phyloP scores from a whole-genome alignment of 2,113 vertebrate genomes.

The Aix galericulata region DNA sequence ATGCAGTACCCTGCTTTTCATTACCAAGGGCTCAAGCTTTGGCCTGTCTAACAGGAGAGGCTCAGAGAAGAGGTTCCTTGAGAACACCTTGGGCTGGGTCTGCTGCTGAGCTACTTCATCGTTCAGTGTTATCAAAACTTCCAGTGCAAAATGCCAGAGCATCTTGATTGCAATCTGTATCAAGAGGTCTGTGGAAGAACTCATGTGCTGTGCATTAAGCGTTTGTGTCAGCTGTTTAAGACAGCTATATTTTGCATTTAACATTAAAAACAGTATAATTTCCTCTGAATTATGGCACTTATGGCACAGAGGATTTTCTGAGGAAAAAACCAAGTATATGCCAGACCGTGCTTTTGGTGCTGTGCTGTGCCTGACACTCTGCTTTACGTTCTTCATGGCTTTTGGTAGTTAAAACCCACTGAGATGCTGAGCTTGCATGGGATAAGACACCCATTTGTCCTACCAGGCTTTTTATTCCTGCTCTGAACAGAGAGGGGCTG shows the following conservation, averaged over 20 bases:
- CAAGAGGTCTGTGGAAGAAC: constrained; percentile 2
- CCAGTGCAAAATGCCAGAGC: neutral
- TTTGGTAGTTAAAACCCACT: neutral
- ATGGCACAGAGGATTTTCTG: neutral
- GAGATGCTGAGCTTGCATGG: neutral
- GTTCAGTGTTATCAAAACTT: constrained; percentile 31
- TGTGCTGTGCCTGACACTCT: neutral
- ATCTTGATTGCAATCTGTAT: constrained; percentile 5
- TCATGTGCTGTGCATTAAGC: constrained; percentile 25
- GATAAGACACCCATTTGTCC: neutral
- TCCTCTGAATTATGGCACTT: constrained; percentile 20
- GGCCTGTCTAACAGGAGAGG: neutral
- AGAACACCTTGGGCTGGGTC: neutral
- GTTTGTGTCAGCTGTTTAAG: constrained; percentile 8
- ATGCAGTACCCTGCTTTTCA: neutral
- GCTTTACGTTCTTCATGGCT: neutral
- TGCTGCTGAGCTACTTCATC: constrained; percentile 18
- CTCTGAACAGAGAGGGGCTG: neutral
- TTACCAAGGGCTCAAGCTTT: neutral
- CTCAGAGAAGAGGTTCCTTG: neutral
- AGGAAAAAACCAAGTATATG: neutral
- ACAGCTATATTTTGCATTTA: constrained; percentile 10
- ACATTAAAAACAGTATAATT: constrained; percentile 12
- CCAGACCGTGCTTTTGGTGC: neutral
- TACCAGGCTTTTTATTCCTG: neutral